Evolutionary conservation across 2,888 invertebrate genomes (phyloP), one percentile per base, ranked within the genome.

Genomic region (Crioceris asparagi): DNA sequence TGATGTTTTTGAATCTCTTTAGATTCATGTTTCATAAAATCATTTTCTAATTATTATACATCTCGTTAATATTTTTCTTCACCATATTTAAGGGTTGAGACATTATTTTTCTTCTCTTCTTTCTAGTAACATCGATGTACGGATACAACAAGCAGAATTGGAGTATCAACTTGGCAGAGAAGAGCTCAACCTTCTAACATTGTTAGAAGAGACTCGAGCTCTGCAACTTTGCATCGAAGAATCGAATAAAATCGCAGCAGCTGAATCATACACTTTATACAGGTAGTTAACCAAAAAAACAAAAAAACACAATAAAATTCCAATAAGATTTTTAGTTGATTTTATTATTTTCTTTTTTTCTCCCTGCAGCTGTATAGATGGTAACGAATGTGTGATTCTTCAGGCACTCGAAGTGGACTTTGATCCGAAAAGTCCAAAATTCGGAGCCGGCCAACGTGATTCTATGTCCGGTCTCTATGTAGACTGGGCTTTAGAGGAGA

Each of bases 71-170:
- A 11, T 3, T 25, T 4, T 11, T 25, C 3, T 25, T 25, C 3
- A 25, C n/a, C n/a, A n/a, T n/a, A n/a, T n/a, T n/a, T n/a, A n/a
- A n/a, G n/a, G n/a, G n/a, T n/a, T n/a, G n/a, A n/a, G n/a, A n/a
- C n/a, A n/a, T 21, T 26, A 6, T 23, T 19, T 23, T 36, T 21
- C 15, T 10, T 14, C 23, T 34, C 39, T 15, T 17, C 26, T 48
- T 62, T 63, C 2, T 63, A 88, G 88, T 54, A 88, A 88, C 62
- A 90, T 90, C 40, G 90, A 91, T 63, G 80, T 83, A 31, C 72
- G 88, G 48, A 90, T 91, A 59, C 82, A 87, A 55, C 88, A 90
- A 59, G 91, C 91, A 0, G 91, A 91, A 64, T 66, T 90, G 50
- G 90, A 90, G 59, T 90, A 88, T 62, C 81, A 87, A 59, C 67